Base-by-base conservation (phyloP, 2,888 invertebrate genomes). In the Oscheius sp. region DNA sequence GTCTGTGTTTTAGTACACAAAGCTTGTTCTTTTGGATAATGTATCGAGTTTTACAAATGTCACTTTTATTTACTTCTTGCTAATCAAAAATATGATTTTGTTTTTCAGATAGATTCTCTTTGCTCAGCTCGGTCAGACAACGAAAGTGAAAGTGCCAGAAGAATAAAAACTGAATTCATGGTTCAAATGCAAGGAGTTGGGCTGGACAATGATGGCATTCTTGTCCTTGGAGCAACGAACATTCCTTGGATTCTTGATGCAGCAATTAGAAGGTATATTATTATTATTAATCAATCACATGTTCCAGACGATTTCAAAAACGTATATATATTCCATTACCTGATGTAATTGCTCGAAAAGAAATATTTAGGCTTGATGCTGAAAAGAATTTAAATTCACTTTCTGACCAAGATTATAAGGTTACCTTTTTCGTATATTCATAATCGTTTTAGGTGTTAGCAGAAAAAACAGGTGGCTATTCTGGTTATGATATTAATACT, bases 101-200 rank as follows among this genome's bases (percentile, higher is more conserved):
- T 17, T 38, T 72, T 71, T 54, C 66, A 78, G 76, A 75, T 79
- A 54, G 98, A 98, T 88, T 97, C 97, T 0, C 90, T 98, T 63
- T 97, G 96, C 87, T 94, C 95, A 20, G 93, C 95, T 5, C 91
- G 98, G 82, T 95, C 95, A 28, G 98, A 98, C 87, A 96, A 95
- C 87, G 98, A 98, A 89, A 95, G 95, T 36, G 98, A 99, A 88
- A 95, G 95, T 6, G 96, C 96, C 3, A 90, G 97, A 61, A 90
- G 98, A 85, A 97, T 99, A 86, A 98, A 98, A 89, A 98, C 98
- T 0, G 97, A 99, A 88, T 98, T 98, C 88, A 90, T 98, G 64
- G 95, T 97, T 33, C 98, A 99, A 89, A 98, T 98, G 98, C 97
- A 98, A 61, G 93, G 94, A 83, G 97, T 99, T 17, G 96, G 97